Conservation (phyloP, 2,888 invertebrate genomes). For the Drosophila paracracens region DNA sequence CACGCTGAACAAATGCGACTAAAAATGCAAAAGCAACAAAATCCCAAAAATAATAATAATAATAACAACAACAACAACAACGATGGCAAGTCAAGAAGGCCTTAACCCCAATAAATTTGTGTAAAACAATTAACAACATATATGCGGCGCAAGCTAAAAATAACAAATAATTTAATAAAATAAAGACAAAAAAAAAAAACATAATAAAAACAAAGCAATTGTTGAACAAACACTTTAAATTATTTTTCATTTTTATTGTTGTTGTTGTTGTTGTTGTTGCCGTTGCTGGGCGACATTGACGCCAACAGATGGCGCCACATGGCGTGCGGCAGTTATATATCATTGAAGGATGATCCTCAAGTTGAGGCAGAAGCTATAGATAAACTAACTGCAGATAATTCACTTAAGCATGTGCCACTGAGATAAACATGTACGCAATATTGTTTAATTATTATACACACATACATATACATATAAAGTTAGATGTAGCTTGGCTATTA, state of each 20-base stretch:
- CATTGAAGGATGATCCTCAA: neutral
- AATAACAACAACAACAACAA: constrained; percentile 23
- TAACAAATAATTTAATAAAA: constrained; percentile 15
- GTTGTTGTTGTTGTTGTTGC: constrained; percentile 15
- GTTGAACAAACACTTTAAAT: neutral
- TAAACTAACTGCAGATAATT: neutral
- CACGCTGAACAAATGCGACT: constrained; percentile 40
- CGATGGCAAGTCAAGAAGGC: constrained; percentile 61
- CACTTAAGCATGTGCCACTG: neutral
- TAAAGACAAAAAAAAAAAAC: neutral
- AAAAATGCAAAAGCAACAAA: constrained; percentile 39
- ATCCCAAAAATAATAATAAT: constrained; percentile 22
- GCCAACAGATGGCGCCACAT: constrained; percentile 48
- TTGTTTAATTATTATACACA: neutral
- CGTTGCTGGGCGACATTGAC: neutral
- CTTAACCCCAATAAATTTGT: constrained; percentile 73
- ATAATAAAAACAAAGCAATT: constrained; percentile 3
- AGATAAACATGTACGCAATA: neutral
- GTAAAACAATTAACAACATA: constrained; percentile 67
- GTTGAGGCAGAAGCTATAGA: neutral
- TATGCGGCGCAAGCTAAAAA: constrained; percentile 50
- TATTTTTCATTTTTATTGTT: neutral
- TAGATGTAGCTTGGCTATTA: neutral
- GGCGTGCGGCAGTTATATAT: neutral
- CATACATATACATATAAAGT: neutral